Evolutionary conservation across 1,140 invertebrate genomes (phyloP), one percentile per base, ranked within the genome.

Genomic region (Drosophila punjabiensis): DNA sequence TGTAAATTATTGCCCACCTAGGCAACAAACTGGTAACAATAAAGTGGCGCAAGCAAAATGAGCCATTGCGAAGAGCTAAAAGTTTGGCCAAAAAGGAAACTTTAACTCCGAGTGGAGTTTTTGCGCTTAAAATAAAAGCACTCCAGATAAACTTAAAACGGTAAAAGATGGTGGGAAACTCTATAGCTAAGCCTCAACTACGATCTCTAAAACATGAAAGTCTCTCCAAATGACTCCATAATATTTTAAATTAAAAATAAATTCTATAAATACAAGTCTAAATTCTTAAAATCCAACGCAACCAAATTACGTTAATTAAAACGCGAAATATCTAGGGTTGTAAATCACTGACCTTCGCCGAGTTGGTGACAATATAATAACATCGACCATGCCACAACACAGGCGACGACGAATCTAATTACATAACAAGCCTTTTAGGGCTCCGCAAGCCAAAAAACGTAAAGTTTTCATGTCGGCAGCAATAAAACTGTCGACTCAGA

Each of bases 1-100:
- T 85, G 78, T 79, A 84, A 88, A 79, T 89, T 81, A 88, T 84
- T 79, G 64, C 68, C 71, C 24, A 61, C 69, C 71, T 75, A 74
- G 71, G 56, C 81, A 75, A 89, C 73, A 79, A 74, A 64, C 53
- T 53, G 53, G 43, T 20, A 69, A 24, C 64, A 70, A 68, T 65
- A 28, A 67, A 68, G 65, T 66, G 65, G 60, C 13, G 18, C 5
- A 45, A 35, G 33, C 20, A 41, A 65, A 65, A 33, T 18, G 6
- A 28, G n/a, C 11, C 13, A 56, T 28, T 55, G 16, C 20, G 28
- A 39, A 45, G 20, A 14, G 20, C 20, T 47, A 32, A 5, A 10
- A 32, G 32, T 30, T 48, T n/a, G 10, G 6, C 14, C 6, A 11
- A 13, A 7, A 60, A n/a, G 16, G 24, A 39, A 45, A 2, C 13